Evolutionary conservation across 2,113 vertebrate species (phyloP).

Genomic region (Melanerpes formicivorus): DNA sequence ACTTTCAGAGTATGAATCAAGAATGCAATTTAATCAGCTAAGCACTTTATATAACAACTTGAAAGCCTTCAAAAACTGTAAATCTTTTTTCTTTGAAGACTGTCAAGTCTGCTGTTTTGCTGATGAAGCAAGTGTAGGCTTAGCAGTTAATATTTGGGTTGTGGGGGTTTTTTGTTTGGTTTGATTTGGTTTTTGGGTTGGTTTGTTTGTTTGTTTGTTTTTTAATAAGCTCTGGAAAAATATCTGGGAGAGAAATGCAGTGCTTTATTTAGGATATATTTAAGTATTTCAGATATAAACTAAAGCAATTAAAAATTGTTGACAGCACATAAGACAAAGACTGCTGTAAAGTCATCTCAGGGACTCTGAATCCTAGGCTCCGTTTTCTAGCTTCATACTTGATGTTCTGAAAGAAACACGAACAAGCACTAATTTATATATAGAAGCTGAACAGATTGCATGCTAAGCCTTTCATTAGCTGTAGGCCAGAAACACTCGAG

Average conservation of each 20-base stretch:
- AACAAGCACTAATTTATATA: not conserved
- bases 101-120: not conserved
- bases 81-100: not conserved
- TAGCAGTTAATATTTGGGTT: not conserved
- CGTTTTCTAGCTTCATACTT: not conserved
- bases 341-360: not conserved
- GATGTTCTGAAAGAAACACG: not conserved
- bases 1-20: slow-evolving; percentile 25
- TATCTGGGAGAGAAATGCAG: not conserved
- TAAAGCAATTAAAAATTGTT: not conserved
- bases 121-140: not conserved
- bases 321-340: not conserved
- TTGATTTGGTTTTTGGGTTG: not conserved
- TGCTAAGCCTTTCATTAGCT: not conserved
- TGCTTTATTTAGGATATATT: not conserved
- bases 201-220: not conserved
- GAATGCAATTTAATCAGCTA: not conserved
- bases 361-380: not conserved
- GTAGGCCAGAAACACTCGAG: not conserved
- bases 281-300: not conserved
- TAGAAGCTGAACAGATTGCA: not conserved
- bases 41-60: not conserved
- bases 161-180: not conserved
- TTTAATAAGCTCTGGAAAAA: not conserved
- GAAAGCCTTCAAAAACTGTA: not conserved